phyloP scores from a whole-genome alignment of 2,797 vertebrate genomes.

The Ciconia nigra region DNA sequence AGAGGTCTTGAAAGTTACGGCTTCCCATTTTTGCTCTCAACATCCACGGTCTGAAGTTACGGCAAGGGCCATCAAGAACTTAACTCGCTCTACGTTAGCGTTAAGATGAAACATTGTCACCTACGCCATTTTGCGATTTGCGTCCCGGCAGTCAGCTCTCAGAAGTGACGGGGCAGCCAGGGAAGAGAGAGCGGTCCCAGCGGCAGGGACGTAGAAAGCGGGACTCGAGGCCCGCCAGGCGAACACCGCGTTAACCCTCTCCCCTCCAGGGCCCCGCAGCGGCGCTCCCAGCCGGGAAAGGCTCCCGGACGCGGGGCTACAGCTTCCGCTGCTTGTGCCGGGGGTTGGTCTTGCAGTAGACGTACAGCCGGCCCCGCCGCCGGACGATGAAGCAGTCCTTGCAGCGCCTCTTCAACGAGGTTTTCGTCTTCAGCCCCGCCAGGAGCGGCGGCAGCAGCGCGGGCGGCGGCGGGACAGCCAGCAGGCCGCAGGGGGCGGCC shows the following conservation, averaged over 20 bases:
- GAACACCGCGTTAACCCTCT: fast-evolving
- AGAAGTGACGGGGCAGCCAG: fast-evolving
- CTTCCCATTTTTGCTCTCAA: neutral
- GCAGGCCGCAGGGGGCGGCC: neutral
- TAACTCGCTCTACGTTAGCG: fast-evolving
- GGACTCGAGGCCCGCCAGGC: neutral
- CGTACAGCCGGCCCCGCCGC: constrained; percentile 83
- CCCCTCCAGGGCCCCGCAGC: neutral
- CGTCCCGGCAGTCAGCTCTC: neutral
- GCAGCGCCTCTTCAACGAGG: constrained; percentile 81
- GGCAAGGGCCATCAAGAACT: fast-evolving
- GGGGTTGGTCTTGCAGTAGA: constrained; percentile 86
- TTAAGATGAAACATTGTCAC: fast-evolving
- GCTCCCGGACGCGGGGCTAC: constrained; percentile 32
- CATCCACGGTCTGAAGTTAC: fast-evolving
- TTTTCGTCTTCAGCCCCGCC: constrained; percentile 86
- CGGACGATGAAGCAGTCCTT: constrained; percentile 88
- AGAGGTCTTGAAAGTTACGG: fast-evolving
- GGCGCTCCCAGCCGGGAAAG: neutral
- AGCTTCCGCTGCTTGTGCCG: constrained; percentile 91
- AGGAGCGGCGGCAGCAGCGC: constrained; percentile 35
- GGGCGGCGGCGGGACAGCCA: neutral
- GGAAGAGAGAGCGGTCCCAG: too few species aligned
- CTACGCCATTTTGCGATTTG: fast-evolving
- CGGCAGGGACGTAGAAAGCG: neutral